A percentile compares a stretch with the other conserved stretches of the same genome.
These are phyloP conservation scores for Lacerta agilis DNA, from an alignment of 2,797 vertebrate species.

Conservation along the genomic window DNA sequence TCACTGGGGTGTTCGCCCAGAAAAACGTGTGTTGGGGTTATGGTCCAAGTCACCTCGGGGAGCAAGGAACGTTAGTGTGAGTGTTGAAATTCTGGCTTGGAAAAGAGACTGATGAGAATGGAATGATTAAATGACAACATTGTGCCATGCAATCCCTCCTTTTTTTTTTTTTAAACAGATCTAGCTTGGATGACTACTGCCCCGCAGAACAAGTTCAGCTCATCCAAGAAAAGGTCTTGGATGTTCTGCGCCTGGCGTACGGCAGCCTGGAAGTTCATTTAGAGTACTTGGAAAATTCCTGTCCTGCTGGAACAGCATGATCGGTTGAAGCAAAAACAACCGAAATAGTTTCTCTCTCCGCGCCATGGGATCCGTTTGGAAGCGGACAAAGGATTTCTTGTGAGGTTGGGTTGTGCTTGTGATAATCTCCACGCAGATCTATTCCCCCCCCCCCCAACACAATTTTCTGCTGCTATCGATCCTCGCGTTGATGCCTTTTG, in stretches of 20 bases:
- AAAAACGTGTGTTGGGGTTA: neutral
- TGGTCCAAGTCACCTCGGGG: neutral
- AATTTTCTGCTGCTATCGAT: neutral
- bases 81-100: neutral
- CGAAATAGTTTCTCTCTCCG: neutral
- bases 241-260: constrained; percentile 79
- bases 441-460: too few species aligned
- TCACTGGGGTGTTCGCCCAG: neutral
- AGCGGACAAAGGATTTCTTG: neutral
- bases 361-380: neutral
- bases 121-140: neutral
- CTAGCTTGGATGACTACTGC: constrained; percentile 96
- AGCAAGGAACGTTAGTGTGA: neutral
- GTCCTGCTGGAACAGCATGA: constrained; percentile 60
- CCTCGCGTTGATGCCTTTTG: neutral
- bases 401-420: neutral
- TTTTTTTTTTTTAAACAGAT: constrained; percentile 76
- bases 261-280: constrained; percentile 85
- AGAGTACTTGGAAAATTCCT: constrained; percentile 72
- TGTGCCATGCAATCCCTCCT: neutral
- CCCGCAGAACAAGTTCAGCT: constrained; percentile 90
- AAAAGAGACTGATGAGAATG: neutral
- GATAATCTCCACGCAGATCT: neutral
- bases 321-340: neutral
- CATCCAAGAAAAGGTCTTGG: constrained; percentile 87